Conservation (phyloP, 2,797 vertebrate genomes). For the Margarornis squamiger region DNA sequence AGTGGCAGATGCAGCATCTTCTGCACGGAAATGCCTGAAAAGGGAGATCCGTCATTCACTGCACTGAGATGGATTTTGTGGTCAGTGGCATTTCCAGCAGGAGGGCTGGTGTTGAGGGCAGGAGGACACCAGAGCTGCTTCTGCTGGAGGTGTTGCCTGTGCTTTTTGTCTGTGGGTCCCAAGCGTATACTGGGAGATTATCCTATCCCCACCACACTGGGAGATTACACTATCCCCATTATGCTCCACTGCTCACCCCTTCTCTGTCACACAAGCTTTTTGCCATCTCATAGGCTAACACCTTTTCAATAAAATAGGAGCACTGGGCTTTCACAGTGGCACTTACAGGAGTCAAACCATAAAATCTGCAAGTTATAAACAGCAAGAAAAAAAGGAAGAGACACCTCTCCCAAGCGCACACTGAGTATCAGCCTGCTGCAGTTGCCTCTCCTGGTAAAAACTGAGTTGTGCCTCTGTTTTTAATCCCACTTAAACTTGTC, state of each 20-base stretch:
- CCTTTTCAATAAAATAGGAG: background rate
- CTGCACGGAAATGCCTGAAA: background rate
- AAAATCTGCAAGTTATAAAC: background rate
- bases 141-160: background rate
- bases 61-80: accelerated
- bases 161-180: background rate
- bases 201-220: background rate
- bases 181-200: background rate
- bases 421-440: background rate
- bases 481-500: background rate
- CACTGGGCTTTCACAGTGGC: background rate
- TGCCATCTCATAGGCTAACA: background rate
- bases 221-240: background rate
- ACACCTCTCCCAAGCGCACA: background rate
- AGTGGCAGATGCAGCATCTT: accelerated
- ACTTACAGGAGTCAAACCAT: background rate
- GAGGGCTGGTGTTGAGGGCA: background rate
- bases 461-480: background rate
- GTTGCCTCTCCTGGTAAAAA: background rate
- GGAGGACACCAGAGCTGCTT: background rate
- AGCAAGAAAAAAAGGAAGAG: background rate
- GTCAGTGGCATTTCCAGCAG: background rate
- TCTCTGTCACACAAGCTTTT: background rate
- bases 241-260: background rate
- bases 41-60: background rate